Percentiles rank a stretch among this genome's conserved stretches.
phyloP scores from a whole-genome alignment of 2,888 invertebrate genomes.

The Drosophila neutralis region DNA sequence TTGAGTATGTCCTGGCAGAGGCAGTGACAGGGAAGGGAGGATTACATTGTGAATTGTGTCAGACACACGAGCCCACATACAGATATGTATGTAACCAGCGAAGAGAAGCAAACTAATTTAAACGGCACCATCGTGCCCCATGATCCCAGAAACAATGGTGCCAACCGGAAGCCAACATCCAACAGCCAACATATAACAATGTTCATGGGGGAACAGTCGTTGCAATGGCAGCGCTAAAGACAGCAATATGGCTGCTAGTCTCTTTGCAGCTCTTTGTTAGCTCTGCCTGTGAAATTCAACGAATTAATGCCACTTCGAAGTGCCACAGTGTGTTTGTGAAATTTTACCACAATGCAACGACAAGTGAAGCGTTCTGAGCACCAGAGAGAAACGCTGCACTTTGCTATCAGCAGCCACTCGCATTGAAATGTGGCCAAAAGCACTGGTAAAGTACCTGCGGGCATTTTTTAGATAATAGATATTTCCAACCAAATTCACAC shows the following conservation, averaged over 20 bases:
- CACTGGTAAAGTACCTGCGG: slow-evolving; percentile 75
- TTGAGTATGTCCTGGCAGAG: slow-evolving; percentile 4
- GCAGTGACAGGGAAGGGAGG: slow-evolving; percentile 35
- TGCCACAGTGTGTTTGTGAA: slow-evolving; percentile 43
- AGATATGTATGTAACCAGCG: slow-evolving; percentile 5
- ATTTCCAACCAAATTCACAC: slow-evolving; percentile 51
- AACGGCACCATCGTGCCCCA: slow-evolving; percentile 75
- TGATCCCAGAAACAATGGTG: slow-evolving; percentile 72
- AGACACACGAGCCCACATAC: slow-evolving; percentile 40
- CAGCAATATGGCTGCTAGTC: slow-evolving; percentile 43
- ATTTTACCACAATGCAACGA: slow-evolving; percentile 74
- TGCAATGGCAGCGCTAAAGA: slow-evolving; percentile 50
- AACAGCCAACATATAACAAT: slow-evolving; percentile 32
- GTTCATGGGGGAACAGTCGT: slow-evolving; percentile 24
- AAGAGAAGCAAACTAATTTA: slow-evolving; percentile 76
- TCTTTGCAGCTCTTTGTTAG: slow-evolving; percentile 16
- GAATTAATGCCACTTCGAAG: slow-evolving; percentile 78
- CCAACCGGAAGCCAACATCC: slow-evolving; percentile 63
- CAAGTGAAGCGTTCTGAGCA: slow-evolving; percentile 13
- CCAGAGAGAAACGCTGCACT: slow-evolving; percentile 45
- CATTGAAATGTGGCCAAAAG: slow-evolving; percentile 76
- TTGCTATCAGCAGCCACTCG: slow-evolving; percentile 74
- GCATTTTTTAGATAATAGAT: slow-evolving; percentile 79
- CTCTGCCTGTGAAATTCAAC: slow-evolving; percentile 54
- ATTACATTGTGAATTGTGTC: slow-evolving; percentile 67